Conservation (phyloP, 35 echinoderm and acorn worm genomes). For the Apostichopus californicus region DNA sequence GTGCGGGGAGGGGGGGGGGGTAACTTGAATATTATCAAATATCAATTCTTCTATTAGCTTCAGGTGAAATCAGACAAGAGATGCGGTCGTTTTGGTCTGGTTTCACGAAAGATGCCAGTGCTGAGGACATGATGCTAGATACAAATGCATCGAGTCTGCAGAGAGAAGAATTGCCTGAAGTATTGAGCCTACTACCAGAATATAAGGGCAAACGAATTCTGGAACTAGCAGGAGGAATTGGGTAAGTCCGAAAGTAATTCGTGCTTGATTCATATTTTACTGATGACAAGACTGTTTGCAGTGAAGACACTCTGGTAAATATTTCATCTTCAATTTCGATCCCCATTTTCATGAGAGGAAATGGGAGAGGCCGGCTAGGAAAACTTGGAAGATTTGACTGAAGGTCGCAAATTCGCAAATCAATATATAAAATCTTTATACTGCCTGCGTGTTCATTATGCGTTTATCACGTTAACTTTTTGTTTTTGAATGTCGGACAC, state of each 20-base stretch:
- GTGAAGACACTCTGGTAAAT: background rate
- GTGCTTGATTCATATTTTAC: background rate
- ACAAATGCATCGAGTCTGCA: conserved; percentile 40
- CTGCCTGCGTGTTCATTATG: no score
- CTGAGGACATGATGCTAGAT: conserved; percentile 87
- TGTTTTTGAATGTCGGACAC: no score
- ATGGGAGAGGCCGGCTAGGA: background rate
- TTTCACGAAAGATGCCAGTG: conserved; percentile 53
- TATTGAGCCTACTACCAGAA: conserved; percentile 71
- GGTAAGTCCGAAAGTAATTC: conserved; percentile 51
- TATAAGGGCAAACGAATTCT: conserved; percentile 66
- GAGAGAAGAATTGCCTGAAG: conserved; percentile 65
- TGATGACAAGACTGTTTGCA: background rate
- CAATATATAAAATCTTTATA: background rate
- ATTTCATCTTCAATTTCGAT: no score
- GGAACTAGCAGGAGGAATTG: conserved; percentile 92
- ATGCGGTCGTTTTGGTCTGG: conserved; percentile 75
- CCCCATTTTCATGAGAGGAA: background rate
- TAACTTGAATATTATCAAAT: no score
- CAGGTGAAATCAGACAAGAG: no score
- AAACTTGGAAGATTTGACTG: background rate
- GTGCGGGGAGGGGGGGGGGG: no score
- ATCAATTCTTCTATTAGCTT: no score
- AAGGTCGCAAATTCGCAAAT: background rate
- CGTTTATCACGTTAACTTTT: no score